These are phyloP conservation scores for Orycteropus afer DNA, from an alignment of 2,113 vertebrate genomes.

Conservation along the genomic window DNA sequence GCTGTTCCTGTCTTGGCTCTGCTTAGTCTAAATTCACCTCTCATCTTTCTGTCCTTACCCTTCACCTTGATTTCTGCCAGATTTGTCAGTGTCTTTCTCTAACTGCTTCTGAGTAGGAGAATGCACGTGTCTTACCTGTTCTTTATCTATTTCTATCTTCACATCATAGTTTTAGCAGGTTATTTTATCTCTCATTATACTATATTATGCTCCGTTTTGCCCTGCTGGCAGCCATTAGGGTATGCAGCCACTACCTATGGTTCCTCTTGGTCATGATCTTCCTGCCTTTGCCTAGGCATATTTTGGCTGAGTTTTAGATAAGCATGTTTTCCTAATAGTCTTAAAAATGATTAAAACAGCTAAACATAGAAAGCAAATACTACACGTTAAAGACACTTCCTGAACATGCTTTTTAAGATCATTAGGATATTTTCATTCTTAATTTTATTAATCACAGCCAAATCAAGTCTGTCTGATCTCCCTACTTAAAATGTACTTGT, in stretches of 20 bases:
- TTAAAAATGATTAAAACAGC: background rate
- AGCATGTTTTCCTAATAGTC: background rate
- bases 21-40: background rate
- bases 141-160: background rate
- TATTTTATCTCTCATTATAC: background rate
- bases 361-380: background rate
- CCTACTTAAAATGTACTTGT: background rate
- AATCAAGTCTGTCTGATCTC: background rate
- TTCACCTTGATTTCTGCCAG: background rate
- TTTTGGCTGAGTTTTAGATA: constrained; percentile 12
- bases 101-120: background rate
- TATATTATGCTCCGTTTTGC: background rate
- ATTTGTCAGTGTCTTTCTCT: background rate
- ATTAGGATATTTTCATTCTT: constrained; percentile 39
- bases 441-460: constrained; percentile 24
- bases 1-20: background rate
- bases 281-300: background rate
- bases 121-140: background rate
- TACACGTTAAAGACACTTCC: background rate
- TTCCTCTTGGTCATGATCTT: background rate
- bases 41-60: background rate
- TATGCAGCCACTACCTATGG: background rate
- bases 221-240: background rate
- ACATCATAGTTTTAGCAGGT: background rate
- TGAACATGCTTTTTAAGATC: background rate